Conservation (phyloP, 1,140 invertebrate species). For the Schlechtendalia chinensis region DNA sequence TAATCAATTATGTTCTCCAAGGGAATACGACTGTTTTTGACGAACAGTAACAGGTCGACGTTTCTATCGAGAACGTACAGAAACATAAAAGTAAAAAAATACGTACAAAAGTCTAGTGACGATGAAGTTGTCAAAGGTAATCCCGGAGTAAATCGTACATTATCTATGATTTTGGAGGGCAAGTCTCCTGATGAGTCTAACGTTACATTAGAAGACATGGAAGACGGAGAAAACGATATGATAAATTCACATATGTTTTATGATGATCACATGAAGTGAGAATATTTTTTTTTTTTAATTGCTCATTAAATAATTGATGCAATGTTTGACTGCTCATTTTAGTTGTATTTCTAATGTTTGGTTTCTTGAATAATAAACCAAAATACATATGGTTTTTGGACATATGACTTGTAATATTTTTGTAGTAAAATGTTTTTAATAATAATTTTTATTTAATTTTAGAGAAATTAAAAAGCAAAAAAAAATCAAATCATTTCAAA, state of each 20-base stretch:
- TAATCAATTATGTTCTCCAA: too few species aligned
- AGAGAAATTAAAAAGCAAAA: constrained; percentile 19
- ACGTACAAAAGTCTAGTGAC: neutral
- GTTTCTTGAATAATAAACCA: neutral
- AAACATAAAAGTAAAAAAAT: neutral
- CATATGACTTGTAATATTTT: neutral
- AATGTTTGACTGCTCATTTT: too few species aligned
- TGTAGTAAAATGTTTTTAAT: neutral
- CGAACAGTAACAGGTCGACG: neutral
- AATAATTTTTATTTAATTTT: constrained; percentile 8
- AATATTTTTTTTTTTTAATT: neutral
- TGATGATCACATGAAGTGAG: constrained; percentile 28
- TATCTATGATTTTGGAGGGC: constrained; percentile 12
- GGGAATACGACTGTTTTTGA: neutral
- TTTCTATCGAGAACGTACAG: neutral
- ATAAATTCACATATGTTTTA: constrained; percentile 26
- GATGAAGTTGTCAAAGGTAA: constrained; percentile 11
- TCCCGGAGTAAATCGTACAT: constrained; percentile 10
- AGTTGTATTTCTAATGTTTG: neutral
- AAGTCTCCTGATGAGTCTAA: neutral
- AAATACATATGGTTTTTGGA: neutral
- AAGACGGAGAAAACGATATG: constrained; percentile 27
- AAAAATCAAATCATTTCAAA: constrained; percentile 41
- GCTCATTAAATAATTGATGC: too few species aligned
- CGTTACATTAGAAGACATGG: constrained; percentile 15